Percentiles rank a stretch among this genome's conserved stretches.
phyloP scores from a whole-genome alignment of 2,888 invertebrate species.

The Diogma glabrata region DNA sequence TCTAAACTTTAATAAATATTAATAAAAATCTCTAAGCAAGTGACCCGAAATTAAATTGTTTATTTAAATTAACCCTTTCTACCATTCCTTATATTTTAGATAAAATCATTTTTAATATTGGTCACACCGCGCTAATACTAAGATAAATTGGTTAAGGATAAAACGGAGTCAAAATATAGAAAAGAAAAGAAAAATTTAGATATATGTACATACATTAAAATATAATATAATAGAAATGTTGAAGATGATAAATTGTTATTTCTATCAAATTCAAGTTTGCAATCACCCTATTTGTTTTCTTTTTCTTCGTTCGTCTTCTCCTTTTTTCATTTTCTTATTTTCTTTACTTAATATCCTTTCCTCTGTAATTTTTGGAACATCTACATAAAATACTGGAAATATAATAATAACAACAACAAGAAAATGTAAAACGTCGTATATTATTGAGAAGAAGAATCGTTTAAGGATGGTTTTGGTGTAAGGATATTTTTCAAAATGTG shows the following conservation, averaged over 20 bases:
- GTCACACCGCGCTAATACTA: constrained; percentile 6
- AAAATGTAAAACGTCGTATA: constrained; percentile 8
- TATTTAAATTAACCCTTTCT: constrained; percentile 6
- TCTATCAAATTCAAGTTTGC: constrained; percentile 8
- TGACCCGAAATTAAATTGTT: constrained; percentile 10
- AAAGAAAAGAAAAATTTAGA: not conserved
- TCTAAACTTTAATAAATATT: not conserved
- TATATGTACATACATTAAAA: not conserved
- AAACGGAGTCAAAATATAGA: not conserved
- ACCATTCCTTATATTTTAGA: not conserved
- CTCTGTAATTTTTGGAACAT: no score
- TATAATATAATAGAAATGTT: not conserved
- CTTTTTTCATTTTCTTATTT: no score
- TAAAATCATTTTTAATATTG: no score
- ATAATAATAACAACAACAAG: not conserved
- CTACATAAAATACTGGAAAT: not conserved
- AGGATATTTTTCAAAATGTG: constrained; percentile 5
- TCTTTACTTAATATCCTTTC: no score
- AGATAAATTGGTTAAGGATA: constrained; percentile 1
- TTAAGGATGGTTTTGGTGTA: constrained; percentile 8
- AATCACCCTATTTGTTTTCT: constrained; percentile 10
- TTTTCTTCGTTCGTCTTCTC: no score
- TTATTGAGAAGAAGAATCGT: constrained; percentile 7
- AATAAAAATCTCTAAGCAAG: not conserved
- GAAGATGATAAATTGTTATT: constrained; percentile 10